Evolutionary conservation across 2,888 invertebrate species (phyloP), one percentile per base, ranked within the genome.

Genomic region (Griposia aprilina): DNA sequence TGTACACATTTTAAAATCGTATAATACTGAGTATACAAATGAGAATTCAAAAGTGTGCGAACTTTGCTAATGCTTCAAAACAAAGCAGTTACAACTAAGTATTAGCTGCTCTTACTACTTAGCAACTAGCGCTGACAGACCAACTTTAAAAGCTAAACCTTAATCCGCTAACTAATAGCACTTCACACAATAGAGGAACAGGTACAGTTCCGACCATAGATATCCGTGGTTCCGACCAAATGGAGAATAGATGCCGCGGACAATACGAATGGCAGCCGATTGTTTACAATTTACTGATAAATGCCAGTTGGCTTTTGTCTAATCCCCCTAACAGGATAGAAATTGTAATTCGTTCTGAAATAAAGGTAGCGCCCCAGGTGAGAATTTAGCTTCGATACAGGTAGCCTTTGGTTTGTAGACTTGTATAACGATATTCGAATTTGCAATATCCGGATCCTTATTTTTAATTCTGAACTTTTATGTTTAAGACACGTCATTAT

Each of bases 281-380:
- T 78, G 78, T 76, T 76, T 67, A 68, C 70, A 85, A 70, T 80
- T 73, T 69, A 67, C 57, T 75, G 50, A 74, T 65, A 66, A 79
- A 82, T 69, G 55, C 68, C 15, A 23, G 26, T 36, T 55, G 26
- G 30, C 65, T 60, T 70, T 77, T 75, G 60, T 73, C 26, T 68
- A 36, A 52, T n/a, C 13, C 26, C 13, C 57, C 23, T 26, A 26
- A 70, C 50, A 48, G 60, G 60, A 70, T 67, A 26, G 26, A 59
- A 50, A 57, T 7, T n/a, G n/a, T 30, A 50, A 41, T 26, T 23
- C n/a, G 26, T 57, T 52, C n/a, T 26, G 1, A 41, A 63, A 63
- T 50, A 72, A 63, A 57, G 23, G 17, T 23, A 52, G 11, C 4
- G 48, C 15, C 20, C 5, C 23, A 59, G 23, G n/a, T 48, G 17